phyloP scores from a whole-genome alignment of 2,888 invertebrate genomes.

The Prosapia bicincta region DNA sequence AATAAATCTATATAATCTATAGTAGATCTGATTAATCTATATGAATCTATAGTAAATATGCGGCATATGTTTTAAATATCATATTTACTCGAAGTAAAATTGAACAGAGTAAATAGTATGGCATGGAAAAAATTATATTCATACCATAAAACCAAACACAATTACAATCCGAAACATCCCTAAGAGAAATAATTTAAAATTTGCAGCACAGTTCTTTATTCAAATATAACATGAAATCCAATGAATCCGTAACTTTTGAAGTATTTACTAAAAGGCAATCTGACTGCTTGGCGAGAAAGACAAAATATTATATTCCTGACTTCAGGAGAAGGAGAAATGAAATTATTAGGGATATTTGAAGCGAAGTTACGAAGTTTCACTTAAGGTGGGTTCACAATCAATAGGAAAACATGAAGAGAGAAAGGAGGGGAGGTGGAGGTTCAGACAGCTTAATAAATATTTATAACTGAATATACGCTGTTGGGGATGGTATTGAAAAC shows the following conservation, averaged over 20 bases:
- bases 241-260: not conserved
- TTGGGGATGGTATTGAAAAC: slow-evolving; percentile 19
- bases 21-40: too few species aligned
- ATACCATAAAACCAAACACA: too few species aligned
- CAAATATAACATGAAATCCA: too few species aligned
- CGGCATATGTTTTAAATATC: too few species aligned
- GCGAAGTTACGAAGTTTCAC: not conserved
- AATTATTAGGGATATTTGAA: not conserved
- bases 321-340: not conserved
- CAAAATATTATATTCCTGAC: not conserved
- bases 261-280: not conserved
- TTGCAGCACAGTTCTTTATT: too few species aligned
- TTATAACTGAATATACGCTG: not conserved
- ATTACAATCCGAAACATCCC: too few species aligned
- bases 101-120: too few species aligned
- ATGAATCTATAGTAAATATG: too few species aligned
- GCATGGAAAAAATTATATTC: too few species aligned
- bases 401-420: not conserved
- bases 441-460: not conserved
- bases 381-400: not conserved
- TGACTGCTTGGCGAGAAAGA: not conserved
- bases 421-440: not conserved
- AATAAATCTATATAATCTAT: too few species aligned
- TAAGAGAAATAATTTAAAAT: too few species aligned
- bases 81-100: too few species aligned